Evolutionary conservation across 1,140 invertebrate genomes (phyloP), one percentile per base, ranked within the genome.

Genomic region (Hylyphantes graminicola): DNA sequence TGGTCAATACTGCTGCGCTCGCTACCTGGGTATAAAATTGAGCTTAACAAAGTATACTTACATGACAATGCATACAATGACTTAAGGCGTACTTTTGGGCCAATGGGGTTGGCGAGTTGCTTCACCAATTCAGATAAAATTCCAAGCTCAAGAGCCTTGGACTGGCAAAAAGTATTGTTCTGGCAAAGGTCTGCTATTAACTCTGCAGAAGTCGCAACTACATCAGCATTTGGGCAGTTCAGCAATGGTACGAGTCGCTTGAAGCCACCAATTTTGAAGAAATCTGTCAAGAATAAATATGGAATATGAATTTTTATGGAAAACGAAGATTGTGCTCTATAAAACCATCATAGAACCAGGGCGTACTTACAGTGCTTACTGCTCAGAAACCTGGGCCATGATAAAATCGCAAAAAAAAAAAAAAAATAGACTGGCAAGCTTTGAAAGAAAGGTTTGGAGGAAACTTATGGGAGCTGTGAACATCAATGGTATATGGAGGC

Each of bases 181-280:
- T 96, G 95, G 67, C 93, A 93, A 19, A 95, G 87, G 86, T 93
- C 93, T 0, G 93, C 94, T 17, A 96, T 90, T 13, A 95, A 88
- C 85, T 93, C 91, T n/a, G 93, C 93, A 21, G 92, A 92, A 75
- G 89, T 90, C 87, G 91, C 91, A 51, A 94, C 90, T 0, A 96
- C 90, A 12, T 91, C 91, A 2, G 90, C 88, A 85, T 93, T 92
- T 6, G 91, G 89, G 75, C 92, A 93, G 85, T 92, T 91, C 35
- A 95, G 89, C 87, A 94, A 93, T 0, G 92, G 89, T 0, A 92
- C 90, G 64, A 96, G 91, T 63, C 95, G 91, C 0, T 91, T 89
- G 87, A 94, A 95, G 1, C 94, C 95, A 9, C 94, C 94, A 87
- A 96, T 93, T 90, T 95, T 95, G 87, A 93, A 93, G 88, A 96